These are phyloP conservation scores for Gortyna flavago DNA, from an alignment of 2,888 invertebrate genomes.

Conservation along the genomic window DNA sequence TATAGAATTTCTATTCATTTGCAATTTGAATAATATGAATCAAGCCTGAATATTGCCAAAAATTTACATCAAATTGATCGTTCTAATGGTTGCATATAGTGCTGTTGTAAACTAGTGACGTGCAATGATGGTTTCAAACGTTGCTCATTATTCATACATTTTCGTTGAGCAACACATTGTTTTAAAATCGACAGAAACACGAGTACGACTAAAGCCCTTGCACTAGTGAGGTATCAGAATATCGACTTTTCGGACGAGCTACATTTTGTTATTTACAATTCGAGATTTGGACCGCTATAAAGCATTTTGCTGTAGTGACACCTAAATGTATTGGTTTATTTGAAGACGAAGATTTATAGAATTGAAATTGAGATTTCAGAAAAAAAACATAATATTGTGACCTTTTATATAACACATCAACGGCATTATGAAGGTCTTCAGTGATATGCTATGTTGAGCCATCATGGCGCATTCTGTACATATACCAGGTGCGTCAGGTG, in stretches of 20 bases:
- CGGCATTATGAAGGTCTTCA: not conserved
- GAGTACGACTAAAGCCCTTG: constrained; percentile 16
- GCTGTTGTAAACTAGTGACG: constrained; percentile 21
- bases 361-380: not conserved
- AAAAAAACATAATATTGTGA: no score
- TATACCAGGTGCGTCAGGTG: not conserved
- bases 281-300: constrained; percentile 28
- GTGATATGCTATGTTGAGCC: not conserved
- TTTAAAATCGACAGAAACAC: constrained; percentile 30
- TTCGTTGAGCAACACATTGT: constrained; percentile 26
- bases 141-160: constrained; percentile 49
- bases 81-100: constrained; percentile 26
- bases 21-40: not conserved
- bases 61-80: constrained; percentile 1
- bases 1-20: constrained; percentile 3
- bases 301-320: constrained; percentile 36
- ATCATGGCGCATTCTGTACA: not conserved
- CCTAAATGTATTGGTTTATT: constrained; percentile 2
- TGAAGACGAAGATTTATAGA: constrained; percentile 2
- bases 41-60: not conserved
- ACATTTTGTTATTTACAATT: constrained; percentile 51
- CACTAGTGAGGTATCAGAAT: constrained; percentile 27
- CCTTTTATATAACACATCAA: not conserved
- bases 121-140: constrained; percentile 27
- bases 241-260: constrained; percentile 31